Conservation (phyloP, 2,113 vertebrate genomes). For the Holacanthus passer region DNA sequence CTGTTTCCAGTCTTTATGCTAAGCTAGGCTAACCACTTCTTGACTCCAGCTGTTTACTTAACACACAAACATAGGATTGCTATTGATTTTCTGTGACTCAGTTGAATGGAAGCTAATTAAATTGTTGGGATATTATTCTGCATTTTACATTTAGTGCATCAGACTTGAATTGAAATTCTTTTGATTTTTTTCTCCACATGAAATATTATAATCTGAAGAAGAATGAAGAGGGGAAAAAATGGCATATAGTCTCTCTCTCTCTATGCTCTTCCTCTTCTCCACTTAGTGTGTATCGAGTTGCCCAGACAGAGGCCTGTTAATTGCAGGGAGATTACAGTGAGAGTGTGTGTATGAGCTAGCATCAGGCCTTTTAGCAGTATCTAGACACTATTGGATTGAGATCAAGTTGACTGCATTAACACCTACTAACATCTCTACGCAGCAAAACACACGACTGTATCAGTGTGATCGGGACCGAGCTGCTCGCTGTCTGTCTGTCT, state of each 20-base stretch:
- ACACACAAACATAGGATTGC: too few relatives aligned
- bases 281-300: conserved; percentile 55
- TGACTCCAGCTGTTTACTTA: too few relatives aligned
- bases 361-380: conserved; percentile 55
- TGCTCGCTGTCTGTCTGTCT: conserved; percentile 14
- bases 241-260: neutral
- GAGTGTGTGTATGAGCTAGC: conserved; percentile 7
- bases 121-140: too few relatives aligned
- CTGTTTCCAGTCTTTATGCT: too few relatives aligned
- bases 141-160: neutral
- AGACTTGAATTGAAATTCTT: neutral
- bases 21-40: too few relatives aligned
- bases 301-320: conserved; percentile 59
- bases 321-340: conserved; percentile 41
- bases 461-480: neutral
- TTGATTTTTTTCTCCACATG: neutral
- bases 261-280: neutral
- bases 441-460: conserved; percentile 46
- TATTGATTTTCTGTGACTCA: too few relatives aligned
- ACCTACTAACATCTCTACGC: conserved; percentile 58
- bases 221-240: neutral
- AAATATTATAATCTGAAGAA: neutral
- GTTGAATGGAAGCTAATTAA: too few relatives aligned
- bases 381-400: conserved; percentile 69
- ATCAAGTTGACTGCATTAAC: conserved; percentile 73